Evolutionary conservation across 2,113 vertebrate genomes (phyloP).

Genomic region (Heteronetta atricapilla): DNA sequence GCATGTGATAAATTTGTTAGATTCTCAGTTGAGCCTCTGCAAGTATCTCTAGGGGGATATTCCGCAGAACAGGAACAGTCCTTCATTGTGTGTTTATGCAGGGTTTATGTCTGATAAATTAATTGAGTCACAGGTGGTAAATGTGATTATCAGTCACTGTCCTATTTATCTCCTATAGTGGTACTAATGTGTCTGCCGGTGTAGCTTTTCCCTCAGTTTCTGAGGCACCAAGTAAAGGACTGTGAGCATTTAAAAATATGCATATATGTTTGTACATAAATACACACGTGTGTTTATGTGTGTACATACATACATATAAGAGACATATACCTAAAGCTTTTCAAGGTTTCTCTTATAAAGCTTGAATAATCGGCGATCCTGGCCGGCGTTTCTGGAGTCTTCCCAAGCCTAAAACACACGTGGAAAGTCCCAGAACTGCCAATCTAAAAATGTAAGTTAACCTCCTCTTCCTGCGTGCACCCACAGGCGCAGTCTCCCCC

Average conservation of each 20-base stretch:
- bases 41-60: neutral
- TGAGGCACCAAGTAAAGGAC: neutral
- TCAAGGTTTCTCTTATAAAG: neutral
- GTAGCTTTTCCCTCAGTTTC: neutral
- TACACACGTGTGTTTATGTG: neutral
- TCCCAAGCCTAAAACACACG: neutral
- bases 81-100: conserved; percentile 8
- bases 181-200: neutral
- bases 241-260: neutral
- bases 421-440: conserved; percentile 20
- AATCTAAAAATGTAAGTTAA: neutral
- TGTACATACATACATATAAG: neutral
- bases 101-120: conserved; percentile 33
- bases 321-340: neutral
- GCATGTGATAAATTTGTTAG: neutral
- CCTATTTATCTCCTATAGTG: neutral
- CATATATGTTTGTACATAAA: neutral
- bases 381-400: neutral
- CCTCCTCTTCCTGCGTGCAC: neutral
- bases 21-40: neutral
- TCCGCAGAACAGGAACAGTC: neutral
- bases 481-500: neutral
- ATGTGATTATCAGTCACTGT: conserved; percentile 14
- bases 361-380: neutral
- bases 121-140: conserved; percentile 27